Conservation (phyloP, 2,113 vertebrate species). For the Gobiocypris rarus region DNA sequence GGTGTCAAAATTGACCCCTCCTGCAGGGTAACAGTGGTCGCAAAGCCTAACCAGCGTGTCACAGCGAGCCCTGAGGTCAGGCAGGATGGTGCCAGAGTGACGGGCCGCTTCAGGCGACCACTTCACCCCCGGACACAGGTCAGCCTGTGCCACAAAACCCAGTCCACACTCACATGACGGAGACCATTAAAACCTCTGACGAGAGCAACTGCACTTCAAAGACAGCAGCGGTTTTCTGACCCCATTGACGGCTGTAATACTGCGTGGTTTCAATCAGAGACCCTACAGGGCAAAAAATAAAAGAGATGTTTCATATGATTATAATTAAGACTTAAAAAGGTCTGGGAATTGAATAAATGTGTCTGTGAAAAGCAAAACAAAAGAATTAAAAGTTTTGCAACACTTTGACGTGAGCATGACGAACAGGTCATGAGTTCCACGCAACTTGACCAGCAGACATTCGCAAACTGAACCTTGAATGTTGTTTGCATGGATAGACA, state of each 20-base stretch:
- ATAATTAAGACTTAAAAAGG: conserved; percentile 6
- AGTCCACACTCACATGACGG: not conserved
- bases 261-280: not conserved
- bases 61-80: conserved; percentile 43
- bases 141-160: not conserved
- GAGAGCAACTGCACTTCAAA: not conserved
- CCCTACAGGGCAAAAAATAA: not conserved
- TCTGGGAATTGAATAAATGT: not conserved
- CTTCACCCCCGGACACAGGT: not conserved
- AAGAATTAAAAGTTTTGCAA: not conserved
- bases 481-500: too few species aligned
- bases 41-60: conserved; percentile 30
- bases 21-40: conserved; percentile 6
- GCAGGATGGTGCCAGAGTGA: conserved; percentile 40
- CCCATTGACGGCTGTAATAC: not conserved
- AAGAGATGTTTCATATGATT: not conserved
- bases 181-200: not conserved
- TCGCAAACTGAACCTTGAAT: not conserved
- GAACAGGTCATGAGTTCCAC: not conserved
- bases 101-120: conserved; percentile 20
- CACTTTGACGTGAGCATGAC: not conserved
- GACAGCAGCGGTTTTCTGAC: conserved; percentile 21
- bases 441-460: not conserved
- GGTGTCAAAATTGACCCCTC: conserved; percentile 38
- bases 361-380: not conserved